Evolutionary conservation across 2,113 vertebrate species (phyloP).

Genomic region (Sylvilagus bachmani): DNA sequence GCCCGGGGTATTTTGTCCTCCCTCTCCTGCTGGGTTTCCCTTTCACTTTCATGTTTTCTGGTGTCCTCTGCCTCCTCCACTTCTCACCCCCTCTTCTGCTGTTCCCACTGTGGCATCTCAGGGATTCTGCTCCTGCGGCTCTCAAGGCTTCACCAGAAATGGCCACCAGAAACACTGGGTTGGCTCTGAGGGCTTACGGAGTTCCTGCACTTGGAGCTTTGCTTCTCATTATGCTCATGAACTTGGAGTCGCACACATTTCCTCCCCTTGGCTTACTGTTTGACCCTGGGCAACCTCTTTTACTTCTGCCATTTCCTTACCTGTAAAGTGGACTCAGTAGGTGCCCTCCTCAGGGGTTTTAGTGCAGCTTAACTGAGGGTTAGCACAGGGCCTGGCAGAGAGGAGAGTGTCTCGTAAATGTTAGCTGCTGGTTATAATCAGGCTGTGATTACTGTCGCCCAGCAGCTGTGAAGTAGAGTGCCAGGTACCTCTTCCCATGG

Average conservation of each 20-base stretch:
- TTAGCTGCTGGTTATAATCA: background rate
- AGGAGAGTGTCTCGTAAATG: background rate
- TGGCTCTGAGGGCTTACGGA: background rate
- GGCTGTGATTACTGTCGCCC: background rate
- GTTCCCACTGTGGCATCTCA: background rate
- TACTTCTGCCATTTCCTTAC: background rate
- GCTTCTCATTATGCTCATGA: background rate
- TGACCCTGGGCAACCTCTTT: background rate
- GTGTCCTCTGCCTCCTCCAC: background rate
- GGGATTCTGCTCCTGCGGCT: background rate
- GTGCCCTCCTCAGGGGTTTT: background rate
- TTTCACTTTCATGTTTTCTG: slow-evolving; percentile 26
- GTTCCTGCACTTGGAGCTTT: slow-evolving; percentile 16
- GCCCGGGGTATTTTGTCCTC: slow-evolving; percentile 48
- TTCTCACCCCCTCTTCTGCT: background rate
- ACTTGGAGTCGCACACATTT: background rate
- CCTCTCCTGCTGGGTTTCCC: slow-evolving; percentile 24
- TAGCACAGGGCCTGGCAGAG: background rate
- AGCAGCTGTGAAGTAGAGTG: background rate
- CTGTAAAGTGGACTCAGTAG: background rate
- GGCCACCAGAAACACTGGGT: background rate
- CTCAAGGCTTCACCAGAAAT: slow-evolving; percentile 56
- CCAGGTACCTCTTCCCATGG: background rate
- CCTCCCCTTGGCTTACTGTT: background rate
- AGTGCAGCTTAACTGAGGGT: background rate